Base-by-base conservation (phyloP, 2,888 invertebrate species). In the Pandemis cinnamomeana region DNA sequence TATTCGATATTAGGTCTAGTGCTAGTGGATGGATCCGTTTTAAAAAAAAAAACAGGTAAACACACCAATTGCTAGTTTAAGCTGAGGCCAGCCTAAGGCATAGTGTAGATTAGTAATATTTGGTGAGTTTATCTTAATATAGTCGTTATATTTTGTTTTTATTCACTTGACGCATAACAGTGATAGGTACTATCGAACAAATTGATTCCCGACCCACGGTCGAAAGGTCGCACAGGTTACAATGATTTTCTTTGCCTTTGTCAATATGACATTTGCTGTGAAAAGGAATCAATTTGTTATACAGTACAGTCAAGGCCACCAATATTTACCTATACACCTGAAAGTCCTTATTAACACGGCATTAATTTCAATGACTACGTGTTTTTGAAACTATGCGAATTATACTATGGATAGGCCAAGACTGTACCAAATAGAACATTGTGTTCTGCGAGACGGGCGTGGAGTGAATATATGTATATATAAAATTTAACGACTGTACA, bases 121-220 rank as follows among this genome's bases (percentile, higher is more conserved):
- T 58, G 48, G 15, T 67, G 36, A 41, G 66, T 66, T 60, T 42
- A 66, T 60, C 64, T 42, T 15, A 64, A 58, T 11, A 46, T 58
- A 27, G 11, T 27, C 53, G 53, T 58, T 27, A 27, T 8, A 55
- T 5, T 58, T 58, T 7, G 20, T 55, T 51, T 15, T 51, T 1
- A 51, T 48, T 11, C 11, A 13, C 51, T 51, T 55, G 7, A 55
- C 53, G 53, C 53, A 55, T 7, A n/a, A 55, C 4, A 55, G 20
- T 46, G 11, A 11, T 15, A 8, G 8, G 20, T 55, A 51, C 5
- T 10, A 10, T 10, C 10, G 20, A 36, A 36, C 27, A 36, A 36
- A 36, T 36, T 36, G 1, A 36, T 36, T 36, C 27, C 27, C 2
- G 4, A 36, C 27, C 27, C 27, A 36, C 27, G 3, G 4, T 36